Percentiles rank a stretch among this genome's conserved stretches.
Evolutionary conservation across 2,113 vertebrate genomes (phyloP).

Genomic region (Zingel zingel): DNA sequence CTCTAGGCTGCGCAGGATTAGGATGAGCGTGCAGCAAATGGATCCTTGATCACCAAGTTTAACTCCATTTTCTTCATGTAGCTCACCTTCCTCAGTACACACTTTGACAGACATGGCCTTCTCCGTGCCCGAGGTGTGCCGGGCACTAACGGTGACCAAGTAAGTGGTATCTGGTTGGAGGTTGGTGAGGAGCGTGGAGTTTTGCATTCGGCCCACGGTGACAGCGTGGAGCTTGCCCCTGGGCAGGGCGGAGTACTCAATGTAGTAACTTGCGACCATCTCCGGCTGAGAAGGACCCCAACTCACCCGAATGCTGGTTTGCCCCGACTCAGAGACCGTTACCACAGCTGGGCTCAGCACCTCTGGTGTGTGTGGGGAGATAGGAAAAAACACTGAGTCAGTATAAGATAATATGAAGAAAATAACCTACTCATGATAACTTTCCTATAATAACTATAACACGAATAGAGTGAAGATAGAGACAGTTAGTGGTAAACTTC

Average conservation of each 20-base stretch:
- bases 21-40: constrained; percentile 27
- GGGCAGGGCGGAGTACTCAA: constrained; percentile 89
- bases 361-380: constrained; percentile 53
- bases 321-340: constrained; percentile 86
- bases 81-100: constrained; percentile 90
- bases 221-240: constrained; percentile 79
- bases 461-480: background rate
- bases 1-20: constrained; percentile 19
- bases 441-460: background rate
- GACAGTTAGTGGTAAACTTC: background rate
- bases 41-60: constrained; percentile 10
- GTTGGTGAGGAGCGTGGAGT: constrained; percentile 88
- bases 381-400: background rate
- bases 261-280: constrained; percentile 81
- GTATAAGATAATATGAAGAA: background rate
- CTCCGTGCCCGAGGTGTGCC: constrained; percentile 87
- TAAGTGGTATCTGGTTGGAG: constrained; percentile 91
- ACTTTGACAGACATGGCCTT: constrained; percentile 92
- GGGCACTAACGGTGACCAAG: constrained; percentile 90
- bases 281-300: constrained; percentile 89
- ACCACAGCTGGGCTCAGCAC: constrained; percentile 86
- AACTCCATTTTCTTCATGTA: background rate
- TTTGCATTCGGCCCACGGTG: constrained; percentile 82
- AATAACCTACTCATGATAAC: background rate
- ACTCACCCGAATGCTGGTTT: constrained; percentile 88